Evolutionary conservation across 2,888 invertebrate species (phyloP).

Genomic region (Bembecia ichneumoniformis): DNA sequence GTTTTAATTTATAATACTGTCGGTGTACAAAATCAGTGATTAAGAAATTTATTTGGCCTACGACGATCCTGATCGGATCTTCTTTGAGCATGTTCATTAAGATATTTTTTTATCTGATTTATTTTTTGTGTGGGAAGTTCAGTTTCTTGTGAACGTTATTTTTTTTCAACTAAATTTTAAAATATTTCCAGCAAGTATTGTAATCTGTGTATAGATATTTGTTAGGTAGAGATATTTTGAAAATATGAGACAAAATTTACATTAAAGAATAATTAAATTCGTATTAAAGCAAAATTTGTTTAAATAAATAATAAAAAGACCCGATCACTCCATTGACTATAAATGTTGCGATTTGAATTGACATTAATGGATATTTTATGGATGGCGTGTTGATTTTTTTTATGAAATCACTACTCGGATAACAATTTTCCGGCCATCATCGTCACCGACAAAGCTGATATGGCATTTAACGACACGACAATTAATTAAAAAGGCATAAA

Average conservation of each 20-base stretch:
- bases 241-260: too few relatives aligned
- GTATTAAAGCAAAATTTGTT: too few relatives aligned
- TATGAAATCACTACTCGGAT: constrained; percentile 63
- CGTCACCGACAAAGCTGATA: constrained; percentile 62
- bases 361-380: constrained; percentile 48
- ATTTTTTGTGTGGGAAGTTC: neutral
- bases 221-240: too few relatives aligned
- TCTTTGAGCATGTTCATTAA: constrained; percentile 26
- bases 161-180: neutral
- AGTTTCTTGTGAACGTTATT: neutral
- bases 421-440: constrained; percentile 61
- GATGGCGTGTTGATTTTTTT: constrained; percentile 28
- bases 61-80: constrained; percentile 14
- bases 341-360: constrained; percentile 5
- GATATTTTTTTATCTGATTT: neutral
- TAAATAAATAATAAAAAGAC: too few relatives aligned
- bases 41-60: constrained; percentile 36
- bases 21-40: constrained; percentile 29
- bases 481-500: constrained; percentile 72
- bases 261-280: too few relatives aligned
- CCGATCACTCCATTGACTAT: neutral
- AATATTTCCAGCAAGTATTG: neutral
- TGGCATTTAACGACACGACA: constrained; percentile 64
- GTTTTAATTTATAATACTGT: constrained; percentile 33
- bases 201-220: too few relatives aligned